phyloP scores from a whole-genome alignment of 2,797 vertebrate species.

The Sphaeramia orbicularis region DNA sequence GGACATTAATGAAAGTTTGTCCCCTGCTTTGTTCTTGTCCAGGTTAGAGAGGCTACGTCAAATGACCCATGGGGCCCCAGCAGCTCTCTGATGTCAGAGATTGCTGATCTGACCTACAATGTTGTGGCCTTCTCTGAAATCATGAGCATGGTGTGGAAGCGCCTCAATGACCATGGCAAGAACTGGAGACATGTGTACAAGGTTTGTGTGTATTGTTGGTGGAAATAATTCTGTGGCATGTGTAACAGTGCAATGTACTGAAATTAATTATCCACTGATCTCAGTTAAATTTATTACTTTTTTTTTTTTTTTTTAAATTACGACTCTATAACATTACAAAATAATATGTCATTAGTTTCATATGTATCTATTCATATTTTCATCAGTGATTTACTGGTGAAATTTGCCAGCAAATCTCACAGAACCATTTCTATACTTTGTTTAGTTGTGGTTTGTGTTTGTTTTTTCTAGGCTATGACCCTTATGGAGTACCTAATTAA shows the following conservation, averaged over 20 bases:
- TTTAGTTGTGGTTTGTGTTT: constrained; percentile 18
- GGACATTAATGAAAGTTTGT: constrained; percentile 12
- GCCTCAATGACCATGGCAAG: constrained; percentile 95
- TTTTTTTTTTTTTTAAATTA: too few species aligned
- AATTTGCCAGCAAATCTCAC: background rate
- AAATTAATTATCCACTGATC: background rate
- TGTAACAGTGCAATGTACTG: background rate
- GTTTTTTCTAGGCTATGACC: constrained; percentile 90
- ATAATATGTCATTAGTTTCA: too few species aligned
- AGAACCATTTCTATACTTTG: background rate
- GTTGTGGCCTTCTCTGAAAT: constrained; percentile 97
- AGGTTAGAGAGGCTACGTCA: constrained; percentile 93
- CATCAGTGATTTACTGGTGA: too few species aligned
- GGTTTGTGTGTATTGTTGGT: constrained; percentile 71
- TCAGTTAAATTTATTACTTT: background rate
- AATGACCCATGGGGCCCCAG: constrained; percentile 97
- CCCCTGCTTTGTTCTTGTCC: constrained; percentile 20
- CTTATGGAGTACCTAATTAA: constrained; percentile 97
- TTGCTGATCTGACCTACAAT: constrained; percentile 95
- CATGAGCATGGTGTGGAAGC: constrained; percentile 98
- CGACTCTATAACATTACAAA: too few species aligned
- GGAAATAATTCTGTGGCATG: constrained; percentile 1
- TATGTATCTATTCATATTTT: too few species aligned
- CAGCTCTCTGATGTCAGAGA: constrained; percentile 96
- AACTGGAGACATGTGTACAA: constrained; percentile 98